Conservation (phyloP, 2,888 invertebrate genomes). For the Nasonovia ribisnigri region DNA sequence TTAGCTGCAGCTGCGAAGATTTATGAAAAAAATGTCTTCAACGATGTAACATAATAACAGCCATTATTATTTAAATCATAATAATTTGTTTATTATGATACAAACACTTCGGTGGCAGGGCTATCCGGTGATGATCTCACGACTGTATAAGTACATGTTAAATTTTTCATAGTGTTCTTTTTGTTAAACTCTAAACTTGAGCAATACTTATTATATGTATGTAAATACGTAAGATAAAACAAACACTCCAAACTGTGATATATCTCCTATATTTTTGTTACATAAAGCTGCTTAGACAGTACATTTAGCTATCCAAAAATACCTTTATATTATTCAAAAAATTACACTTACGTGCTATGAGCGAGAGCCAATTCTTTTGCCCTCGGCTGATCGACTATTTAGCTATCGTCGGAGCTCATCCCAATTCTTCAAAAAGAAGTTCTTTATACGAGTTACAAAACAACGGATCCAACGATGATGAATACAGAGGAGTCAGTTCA, state of each 20-base stretch:
- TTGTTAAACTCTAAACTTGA: conserved; percentile 32
- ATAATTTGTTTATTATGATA: conserved; percentile 21
- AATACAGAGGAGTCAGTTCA: not conserved
- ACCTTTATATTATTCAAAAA: not conserved
- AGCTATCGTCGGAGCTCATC: conserved; percentile 85
- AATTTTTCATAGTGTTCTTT: conserved; percentile 28
- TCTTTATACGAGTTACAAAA: conserved; percentile 56
- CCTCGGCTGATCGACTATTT: conserved; percentile 95
- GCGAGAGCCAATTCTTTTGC: conserved; percentile 75
- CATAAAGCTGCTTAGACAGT: conserved; percentile 9
- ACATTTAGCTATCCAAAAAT: conserved; percentile 24
- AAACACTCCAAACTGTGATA: conserved; percentile 62
- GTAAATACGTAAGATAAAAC: conserved; percentile 22
- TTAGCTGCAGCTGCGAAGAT: not conserved
- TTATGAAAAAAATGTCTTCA: conserved; percentile 33
- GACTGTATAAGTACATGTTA: conserved; percentile 39
- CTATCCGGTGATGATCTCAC: conserved; percentile 54
- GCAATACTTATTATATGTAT: conserved; percentile 41
- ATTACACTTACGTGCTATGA: conserved; percentile 56
- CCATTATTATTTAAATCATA: not conserved
- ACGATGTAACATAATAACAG: conserved; percentile 52
- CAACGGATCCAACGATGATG: not conserved
- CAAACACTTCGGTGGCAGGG: conserved; percentile 57
- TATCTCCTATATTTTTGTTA: conserved; percentile 49
- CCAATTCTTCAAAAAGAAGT: conserved; percentile 31